Evolutionary conservation across 2,113 vertebrate genomes (phyloP).

Genomic region (Atractosteus spatula): DNA sequence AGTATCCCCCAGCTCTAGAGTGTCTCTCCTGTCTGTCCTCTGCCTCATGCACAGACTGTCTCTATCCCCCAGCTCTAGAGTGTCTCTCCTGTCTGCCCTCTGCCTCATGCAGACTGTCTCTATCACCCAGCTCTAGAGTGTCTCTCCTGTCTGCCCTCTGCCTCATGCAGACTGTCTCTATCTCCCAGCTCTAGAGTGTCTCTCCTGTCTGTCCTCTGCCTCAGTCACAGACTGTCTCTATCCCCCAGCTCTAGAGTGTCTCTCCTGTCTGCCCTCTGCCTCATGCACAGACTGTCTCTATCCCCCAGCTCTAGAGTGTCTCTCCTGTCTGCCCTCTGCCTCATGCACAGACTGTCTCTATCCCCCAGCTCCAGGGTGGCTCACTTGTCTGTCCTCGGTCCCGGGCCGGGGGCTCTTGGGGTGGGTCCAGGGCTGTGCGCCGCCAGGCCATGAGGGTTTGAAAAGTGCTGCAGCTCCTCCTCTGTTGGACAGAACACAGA

Average conservation of each 20-base stretch:
- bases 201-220: too few relatives aligned
- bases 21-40: constrained; percentile 24
- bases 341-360: neutral
- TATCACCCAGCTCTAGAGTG: too few relatives aligned
- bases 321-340: neutral
- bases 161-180: too few relatives aligned
- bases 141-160: too few relatives aligned
- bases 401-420: constrained; percentile 54
- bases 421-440: constrained; percentile 65
- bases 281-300: neutral
- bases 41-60: constrained; percentile 41
- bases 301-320: neutral
- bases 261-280: neutral
- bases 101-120: too few relatives aligned
- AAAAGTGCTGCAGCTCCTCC: constrained; percentile 74
- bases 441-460: constrained; percentile 74
- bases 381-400: constrained; percentile 38
- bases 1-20: too few relatives aligned
- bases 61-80: too few relatives aligned
- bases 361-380: neutral
- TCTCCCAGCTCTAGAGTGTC: too few relatives aligned
- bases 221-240: too few relatives aligned
- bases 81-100: too few relatives aligned
- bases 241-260: too few relatives aligned
- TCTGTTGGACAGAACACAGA: constrained; percentile 47